These are phyloP conservation scores for Lagenorhynchus albirostris DNA, from an alignment of 2,113 vertebrate genomes.

Conservation along the genomic window DNA sequence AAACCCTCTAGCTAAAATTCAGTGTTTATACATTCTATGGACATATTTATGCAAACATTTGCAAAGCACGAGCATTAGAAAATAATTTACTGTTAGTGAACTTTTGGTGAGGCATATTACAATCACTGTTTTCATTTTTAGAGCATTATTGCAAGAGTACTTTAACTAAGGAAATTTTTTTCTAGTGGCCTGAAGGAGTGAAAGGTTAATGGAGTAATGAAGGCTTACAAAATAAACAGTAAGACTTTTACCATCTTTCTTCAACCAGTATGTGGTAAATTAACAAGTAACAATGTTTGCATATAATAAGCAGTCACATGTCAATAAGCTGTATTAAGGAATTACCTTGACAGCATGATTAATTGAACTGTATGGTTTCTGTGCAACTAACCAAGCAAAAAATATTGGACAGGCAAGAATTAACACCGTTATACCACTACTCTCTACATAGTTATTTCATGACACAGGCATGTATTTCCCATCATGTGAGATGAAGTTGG, in stretches of 20 bases:
- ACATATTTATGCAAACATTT: background rate
- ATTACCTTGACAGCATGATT: constrained; percentile 51
- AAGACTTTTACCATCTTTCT: constrained; percentile 72
- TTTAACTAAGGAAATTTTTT: constrained; percentile 70
- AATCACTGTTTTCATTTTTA: constrained; percentile 76
- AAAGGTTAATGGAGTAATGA: constrained; percentile 83
- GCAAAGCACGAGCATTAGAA: constrained; percentile 7
- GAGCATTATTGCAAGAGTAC: constrained; percentile 69
- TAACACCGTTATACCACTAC: constrained; percentile 41
- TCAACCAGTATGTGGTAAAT: constrained; percentile 78
- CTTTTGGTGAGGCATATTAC: constrained; percentile 40
- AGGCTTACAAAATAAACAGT: constrained; percentile 81
- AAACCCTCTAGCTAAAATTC: background rate
- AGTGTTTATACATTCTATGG: background rate
- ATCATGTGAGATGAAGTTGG: background rate
- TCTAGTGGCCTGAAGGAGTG: constrained; percentile 48
- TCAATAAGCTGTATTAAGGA: constrained; percentile 70
- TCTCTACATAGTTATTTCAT: constrained; percentile 26
- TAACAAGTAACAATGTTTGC: constrained; percentile 76
- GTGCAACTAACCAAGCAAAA: background rate
- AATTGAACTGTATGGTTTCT: constrained; percentile 18
- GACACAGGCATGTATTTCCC: background rate
- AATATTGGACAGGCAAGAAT: constrained; percentile 7
- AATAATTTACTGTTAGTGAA: constrained; percentile 71
- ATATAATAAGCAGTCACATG: constrained; percentile 70